Evolutionary conservation across 2,888 invertebrate genomes (phyloP).

Genomic region (Desoria tigrina): DNA sequence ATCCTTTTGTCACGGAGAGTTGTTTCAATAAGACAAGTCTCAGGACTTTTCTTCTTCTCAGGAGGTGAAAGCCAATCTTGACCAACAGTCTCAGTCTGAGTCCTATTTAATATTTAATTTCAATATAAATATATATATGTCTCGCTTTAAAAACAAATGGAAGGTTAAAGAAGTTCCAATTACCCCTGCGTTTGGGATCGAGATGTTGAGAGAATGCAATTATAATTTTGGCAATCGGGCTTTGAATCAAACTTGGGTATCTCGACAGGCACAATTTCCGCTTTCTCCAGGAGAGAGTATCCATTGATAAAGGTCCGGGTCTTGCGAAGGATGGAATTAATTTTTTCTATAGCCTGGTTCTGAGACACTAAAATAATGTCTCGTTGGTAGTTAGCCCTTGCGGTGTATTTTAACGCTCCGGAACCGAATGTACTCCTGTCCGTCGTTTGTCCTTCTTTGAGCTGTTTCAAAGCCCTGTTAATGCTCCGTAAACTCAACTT

Average conservation of each 20-base stretch:
- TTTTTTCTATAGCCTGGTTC: constrained; percentile 34
- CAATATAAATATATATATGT: no score
- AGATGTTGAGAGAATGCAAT: not conserved
- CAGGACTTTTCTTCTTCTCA: no score
- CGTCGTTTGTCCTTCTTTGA: not conserved
- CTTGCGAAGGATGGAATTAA: constrained; percentile 31
- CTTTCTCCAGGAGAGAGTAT: constrained; percentile 31
- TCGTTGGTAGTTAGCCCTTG: not conserved
- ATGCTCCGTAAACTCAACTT: constrained; percentile 41
- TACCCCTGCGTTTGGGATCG: not conserved
- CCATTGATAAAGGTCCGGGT: constrained; percentile 43
- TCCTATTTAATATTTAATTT: no score
- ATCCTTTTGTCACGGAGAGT: no score
- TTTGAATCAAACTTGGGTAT: no score
- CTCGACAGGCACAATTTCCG: not conserved
- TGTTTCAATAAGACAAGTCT: no score
- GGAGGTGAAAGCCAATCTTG: no score
- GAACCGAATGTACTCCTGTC: not conserved
- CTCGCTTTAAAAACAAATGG: not conserved
- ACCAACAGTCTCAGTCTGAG: no score
- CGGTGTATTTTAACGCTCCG: not conserved
- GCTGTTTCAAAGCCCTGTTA: constrained; percentile 26
- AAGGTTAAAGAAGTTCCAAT: not conserved
- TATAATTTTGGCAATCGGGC: no score
- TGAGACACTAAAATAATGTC: constrained; percentile 21